Evolutionary conservation across 2,113 vertebrate species (phyloP), one percentile per base, ranked within the genome.

Genomic region (Myrmecobius fasciatus): DNA sequence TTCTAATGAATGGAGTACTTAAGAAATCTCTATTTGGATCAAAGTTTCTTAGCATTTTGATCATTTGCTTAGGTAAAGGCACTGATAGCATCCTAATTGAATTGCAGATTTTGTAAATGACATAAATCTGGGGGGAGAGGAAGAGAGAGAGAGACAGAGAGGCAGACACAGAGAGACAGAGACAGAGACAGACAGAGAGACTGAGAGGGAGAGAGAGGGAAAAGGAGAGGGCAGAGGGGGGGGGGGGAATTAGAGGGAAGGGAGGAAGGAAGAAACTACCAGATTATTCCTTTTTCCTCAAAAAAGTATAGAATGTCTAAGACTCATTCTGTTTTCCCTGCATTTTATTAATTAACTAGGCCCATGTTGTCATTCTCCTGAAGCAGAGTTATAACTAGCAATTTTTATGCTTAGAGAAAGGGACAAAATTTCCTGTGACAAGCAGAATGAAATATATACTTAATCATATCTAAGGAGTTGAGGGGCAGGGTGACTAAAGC

Each of bases 331-430:
- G 92, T 93, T 60, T 10, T 54, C 52, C n/a, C 94, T 0, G 0
- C n/a, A 53, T 89, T 67, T 96, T 95, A 96, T 95, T 95, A 96
- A 91, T 95, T 60, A 75, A 93, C 93, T 95, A 75, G 10, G 5
- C 20, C n/a, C n/a, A 43, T 83, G 67, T 83, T 83, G 67, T 43
- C n/a, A n/a, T 75, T 83, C n/a, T 43, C n/a, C 36, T 83, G 67
- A 83, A 83, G 20, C n/a, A 43, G 36, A 43, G n/a, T 20, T 83
- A n/a, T 22, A 83, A 83, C 36, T 43, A 83, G 5, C 67, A 83
- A 83, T 43, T 43, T 43, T 83, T 83, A 83, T 83, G n/a, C 67
- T 11, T 83, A 83, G 7, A n/a, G 4, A 83, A 83, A 6, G 67
- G 67, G 6, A 43, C n/a, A 43, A 83, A 83, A 83, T 83, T 43